A percentile compares a stretch with the other conserved stretches of the same genome.
phyloP scores from a whole-genome alignment of 1,140 invertebrate species.

The Homarus americanus region DNA sequence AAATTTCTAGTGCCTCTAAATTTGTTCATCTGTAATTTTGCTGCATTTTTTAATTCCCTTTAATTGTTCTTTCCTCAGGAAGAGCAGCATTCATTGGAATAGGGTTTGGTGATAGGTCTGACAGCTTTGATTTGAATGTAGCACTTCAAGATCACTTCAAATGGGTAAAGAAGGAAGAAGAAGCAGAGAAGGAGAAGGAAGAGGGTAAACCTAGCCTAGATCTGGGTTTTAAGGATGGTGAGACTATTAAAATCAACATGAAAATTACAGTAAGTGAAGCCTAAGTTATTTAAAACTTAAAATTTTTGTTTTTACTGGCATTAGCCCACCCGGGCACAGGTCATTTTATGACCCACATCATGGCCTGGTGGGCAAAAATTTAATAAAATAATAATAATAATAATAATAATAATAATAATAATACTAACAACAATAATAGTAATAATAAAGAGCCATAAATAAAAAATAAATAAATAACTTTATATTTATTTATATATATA shows the following conservation, averaged over 20 bases:
- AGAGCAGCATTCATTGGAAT: conserved; percentile 97
- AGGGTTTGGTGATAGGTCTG: conserved; percentile 97
- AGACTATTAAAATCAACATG: conserved; percentile 99
- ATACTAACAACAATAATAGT: too few species aligned
- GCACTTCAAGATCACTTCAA: conserved; percentile 99
- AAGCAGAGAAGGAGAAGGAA: conserved; percentile 86
- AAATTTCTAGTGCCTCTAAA: too few species aligned
- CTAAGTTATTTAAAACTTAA: too few species aligned
- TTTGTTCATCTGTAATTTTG: too few species aligned
- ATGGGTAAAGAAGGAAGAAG: conserved; percentile 94
- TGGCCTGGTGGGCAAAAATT: background rate
- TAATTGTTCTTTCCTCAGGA: conserved; percentile 80
- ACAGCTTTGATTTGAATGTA: conserved; percentile 99
- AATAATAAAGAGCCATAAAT: too few species aligned
- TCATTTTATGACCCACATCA: too few species aligned
- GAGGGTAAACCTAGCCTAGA: conserved; percentile 88
- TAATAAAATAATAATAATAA: background rate
- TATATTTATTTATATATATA: too few species aligned
- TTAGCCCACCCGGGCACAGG: too few species aligned
- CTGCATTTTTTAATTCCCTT: too few species aligned
- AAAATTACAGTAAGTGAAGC: conserved; percentile 91
- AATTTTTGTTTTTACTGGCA: conserved; percentile 23
- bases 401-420: conserved; percentile 1
- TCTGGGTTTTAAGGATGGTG: conserved; percentile 98
- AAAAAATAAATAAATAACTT: conserved; percentile 7